Conservation (phyloP, 2,888 invertebrate species). For the Gnatocerus cornutus region DNA sequence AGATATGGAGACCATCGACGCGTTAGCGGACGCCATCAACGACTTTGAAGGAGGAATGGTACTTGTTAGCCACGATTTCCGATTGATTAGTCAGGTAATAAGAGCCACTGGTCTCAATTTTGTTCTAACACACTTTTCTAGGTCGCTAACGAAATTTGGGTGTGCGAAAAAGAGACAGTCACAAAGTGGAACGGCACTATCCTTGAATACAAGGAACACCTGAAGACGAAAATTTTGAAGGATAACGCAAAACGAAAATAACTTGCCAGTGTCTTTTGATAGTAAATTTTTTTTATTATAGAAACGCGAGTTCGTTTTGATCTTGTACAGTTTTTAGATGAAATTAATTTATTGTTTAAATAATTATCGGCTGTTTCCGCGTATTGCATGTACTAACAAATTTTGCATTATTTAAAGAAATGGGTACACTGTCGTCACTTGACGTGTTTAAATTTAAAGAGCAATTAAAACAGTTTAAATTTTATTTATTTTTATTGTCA, state of each 20-base stretch:
- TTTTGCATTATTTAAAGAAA: slow-evolving; percentile 1
- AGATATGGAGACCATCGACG: slow-evolving; percentile 99
- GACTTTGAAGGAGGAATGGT: slow-evolving; percentile 99
- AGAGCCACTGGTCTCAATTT: neutral
- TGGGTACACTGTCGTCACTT: slow-evolving; percentile 26
- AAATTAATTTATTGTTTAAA: slow-evolving; percentile 49
- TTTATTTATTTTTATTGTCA: slow-evolving; percentile 6
- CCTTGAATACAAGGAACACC: slow-evolving; percentile 94
- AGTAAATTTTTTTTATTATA: slow-evolving; percentile 51
- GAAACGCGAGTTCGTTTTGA: slow-evolving; percentile 37
- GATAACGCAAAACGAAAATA: slow-evolving; percentile 75
- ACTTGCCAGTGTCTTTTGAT: slow-evolving; percentile 56
- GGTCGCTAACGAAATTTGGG: slow-evolving; percentile 99
- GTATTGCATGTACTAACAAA: slow-evolving; percentile 32
- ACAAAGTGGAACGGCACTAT: slow-evolving; percentile 99
- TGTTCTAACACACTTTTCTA: slow-evolving; percentile 65
- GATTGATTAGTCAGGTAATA: slow-evolving; percentile 97
- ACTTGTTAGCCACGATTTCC: slow-evolving; percentile 99
- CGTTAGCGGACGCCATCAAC: slow-evolving; percentile 97
- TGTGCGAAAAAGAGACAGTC: slow-evolving; percentile 95
- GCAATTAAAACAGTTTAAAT: slow-evolving; percentile 31
- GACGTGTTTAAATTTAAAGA: slow-evolving; percentile 16
- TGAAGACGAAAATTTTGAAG: slow-evolving; percentile 90
- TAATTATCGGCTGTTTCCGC: slow-evolving; percentile 19
- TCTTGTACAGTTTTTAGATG: slow-evolving; percentile 49